These are phyloP conservation scores for Quadriops clusia DNA, from an alignment of 2,888 invertebrate genomes.

Conservation along the genomic window DNA sequence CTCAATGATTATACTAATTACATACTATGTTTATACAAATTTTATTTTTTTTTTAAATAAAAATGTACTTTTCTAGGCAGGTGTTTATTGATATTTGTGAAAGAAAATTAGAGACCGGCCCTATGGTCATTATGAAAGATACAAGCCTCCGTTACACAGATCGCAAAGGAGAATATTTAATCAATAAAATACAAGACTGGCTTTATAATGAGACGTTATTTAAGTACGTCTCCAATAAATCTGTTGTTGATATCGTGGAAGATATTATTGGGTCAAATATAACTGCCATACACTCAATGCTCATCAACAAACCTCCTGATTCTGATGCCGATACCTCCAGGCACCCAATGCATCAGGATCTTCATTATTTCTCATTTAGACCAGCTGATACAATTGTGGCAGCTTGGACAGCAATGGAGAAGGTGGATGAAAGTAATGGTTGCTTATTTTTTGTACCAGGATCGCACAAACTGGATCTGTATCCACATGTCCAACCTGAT, in stretches of 20 bases:
- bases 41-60: neutral
- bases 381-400: conserved; percentile 67
- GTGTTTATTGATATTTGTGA: conserved; percentile 61
- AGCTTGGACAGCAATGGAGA: conserved; percentile 79
- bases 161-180: conserved; percentile 50
- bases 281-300: conserved; percentile 70
- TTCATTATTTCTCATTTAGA: conserved; percentile 77
- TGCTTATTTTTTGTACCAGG: conserved; percentile 71
- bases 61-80: conserved; percentile 38
- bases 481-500: conserved; percentile 57
- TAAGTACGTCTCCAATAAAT: conserved; percentile 50
- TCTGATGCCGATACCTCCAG: conserved; percentile 46
- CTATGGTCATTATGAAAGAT: conserved; percentile 57
- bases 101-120: conserved; percentile 41
- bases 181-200: conserved; percentile 68
- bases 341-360: conserved; percentile 64
- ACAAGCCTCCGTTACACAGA: conserved; percentile 44
- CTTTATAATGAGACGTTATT: conserved; percentile 58
- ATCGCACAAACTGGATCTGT: conserved; percentile 49
- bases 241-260: conserved; percentile 55
- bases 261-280: conserved; percentile 62
- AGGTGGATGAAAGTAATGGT: conserved; percentile 59
- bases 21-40: neutral
- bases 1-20: neutral
- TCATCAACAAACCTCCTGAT: conserved; percentile 82